A percentile compares a stretch with the other conserved stretches of the same genome.
Conservation (phyloP, 2,888 invertebrate species). For the Caenorhabditis sulstoni region DNA sequence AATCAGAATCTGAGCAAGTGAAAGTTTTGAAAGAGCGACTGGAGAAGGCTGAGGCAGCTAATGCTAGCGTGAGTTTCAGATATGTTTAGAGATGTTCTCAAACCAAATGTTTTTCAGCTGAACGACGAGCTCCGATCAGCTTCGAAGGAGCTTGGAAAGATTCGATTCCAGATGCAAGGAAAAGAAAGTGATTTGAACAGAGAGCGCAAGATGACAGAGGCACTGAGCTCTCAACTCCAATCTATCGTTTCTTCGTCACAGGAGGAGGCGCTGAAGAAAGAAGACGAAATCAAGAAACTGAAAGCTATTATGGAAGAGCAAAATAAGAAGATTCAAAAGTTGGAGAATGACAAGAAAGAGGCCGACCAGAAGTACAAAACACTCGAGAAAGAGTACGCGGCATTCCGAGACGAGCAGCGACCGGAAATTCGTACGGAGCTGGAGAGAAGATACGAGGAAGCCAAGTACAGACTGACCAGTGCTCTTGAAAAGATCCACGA, state of each 20-base stretch:
- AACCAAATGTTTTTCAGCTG: slow-evolving; percentile 57
- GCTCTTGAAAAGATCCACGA: slow-evolving; percentile 71
- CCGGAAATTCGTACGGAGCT: slow-evolving; percentile 73
- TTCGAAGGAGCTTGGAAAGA: slow-evolving; percentile 66
- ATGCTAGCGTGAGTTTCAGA: slow-evolving; percentile 18
- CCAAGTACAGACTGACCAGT: slow-evolving; percentile 69
- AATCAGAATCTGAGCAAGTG: slow-evolving; percentile 45
- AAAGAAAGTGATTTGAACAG: slow-evolving; percentile 64
- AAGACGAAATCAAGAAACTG: slow-evolving; percentile 53
- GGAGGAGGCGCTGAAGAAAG: slow-evolving; percentile 52
- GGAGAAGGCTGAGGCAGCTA: slow-evolving; percentile 39
- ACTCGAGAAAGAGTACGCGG: slow-evolving; percentile 61
- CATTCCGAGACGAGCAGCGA: slow-evolving; percentile 66
- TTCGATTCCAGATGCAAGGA: slow-evolving; percentile 61
- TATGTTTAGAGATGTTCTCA: not conserved
- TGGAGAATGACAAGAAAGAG: slow-evolving; percentile 53
- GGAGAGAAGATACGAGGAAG: slow-evolving; percentile 77
- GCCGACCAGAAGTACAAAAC: slow-evolving; percentile 26
- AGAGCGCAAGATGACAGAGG: slow-evolving; percentile 63
- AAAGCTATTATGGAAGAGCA: slow-evolving; percentile 50
- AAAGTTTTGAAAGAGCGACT: slow-evolving; percentile 45
- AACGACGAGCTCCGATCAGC: slow-evolving; percentile 65
- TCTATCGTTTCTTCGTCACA: slow-evolving; percentile 52
- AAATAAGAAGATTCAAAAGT: slow-evolving; percentile 35
- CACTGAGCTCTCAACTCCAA: slow-evolving; percentile 63